Evolutionary conservation across 1,140 invertebrate species (phyloP).

Genomic region (Micrasema longulum): DNA sequence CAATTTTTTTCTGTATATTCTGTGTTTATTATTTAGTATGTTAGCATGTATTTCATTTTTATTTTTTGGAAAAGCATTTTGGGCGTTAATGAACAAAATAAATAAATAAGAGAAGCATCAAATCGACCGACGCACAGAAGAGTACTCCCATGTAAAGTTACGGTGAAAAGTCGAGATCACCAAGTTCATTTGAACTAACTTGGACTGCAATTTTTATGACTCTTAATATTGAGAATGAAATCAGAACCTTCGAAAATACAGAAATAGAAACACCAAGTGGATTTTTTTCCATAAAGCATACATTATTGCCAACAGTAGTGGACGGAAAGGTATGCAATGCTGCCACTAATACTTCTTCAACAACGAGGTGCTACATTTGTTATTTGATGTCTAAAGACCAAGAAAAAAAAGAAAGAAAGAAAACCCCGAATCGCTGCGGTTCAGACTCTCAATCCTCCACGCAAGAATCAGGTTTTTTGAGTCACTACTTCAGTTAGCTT

Average conservation of each 20-base stretch:
- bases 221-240: conserved; percentile 48
- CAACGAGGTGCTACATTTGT: conserved; percentile 61
- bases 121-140: no score
- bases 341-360: conserved; percentile 57
- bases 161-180: no score
- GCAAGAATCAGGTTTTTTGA: conserved; percentile 59
- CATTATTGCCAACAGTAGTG: no score
- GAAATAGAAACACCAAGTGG: neutral
- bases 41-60: no score
- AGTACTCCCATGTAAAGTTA: no score
- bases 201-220: no score
- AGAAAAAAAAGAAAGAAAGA: conserved; percentile 46
- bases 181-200: no score
- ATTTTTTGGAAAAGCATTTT: no score
- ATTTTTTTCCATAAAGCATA: neutral
- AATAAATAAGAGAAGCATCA: no score
- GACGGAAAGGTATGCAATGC: conserved; percentile 65
- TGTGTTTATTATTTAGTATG: no score
- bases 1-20: no score
- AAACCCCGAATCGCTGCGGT: conserved; percentile 53
- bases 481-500: conserved; percentile 57
- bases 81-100: no score
- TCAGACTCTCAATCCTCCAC: conserved; percentile 60
- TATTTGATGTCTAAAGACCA: conserved; percentile 59
- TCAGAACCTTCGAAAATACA: neutral